Percentiles rank a stretch among this genome's conserved stretches.
phyloP scores from a whole-genome alignment of 2,113 vertebrate species.

The Ivindomyrus marchei region DNA sequence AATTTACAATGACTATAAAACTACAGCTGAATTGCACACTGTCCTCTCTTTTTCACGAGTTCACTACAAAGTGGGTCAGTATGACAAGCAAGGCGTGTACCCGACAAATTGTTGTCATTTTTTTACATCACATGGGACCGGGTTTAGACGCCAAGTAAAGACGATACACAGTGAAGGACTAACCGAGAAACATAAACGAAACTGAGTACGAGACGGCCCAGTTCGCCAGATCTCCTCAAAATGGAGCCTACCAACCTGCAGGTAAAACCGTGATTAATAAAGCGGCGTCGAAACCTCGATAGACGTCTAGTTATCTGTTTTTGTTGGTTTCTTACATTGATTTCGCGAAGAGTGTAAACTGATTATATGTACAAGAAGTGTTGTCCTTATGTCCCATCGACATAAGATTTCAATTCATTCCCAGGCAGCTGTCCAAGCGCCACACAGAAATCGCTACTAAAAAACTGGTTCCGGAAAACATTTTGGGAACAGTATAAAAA shows the following conservation, averaged over 20 bases:
- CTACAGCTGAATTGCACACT: background rate
- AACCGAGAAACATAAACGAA: conserved; percentile 25
- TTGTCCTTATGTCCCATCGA: background rate
- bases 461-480: background rate
- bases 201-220: conserved; percentile 1
- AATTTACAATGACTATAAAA: background rate
- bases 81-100: conserved; percentile 10
- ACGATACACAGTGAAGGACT: conserved; percentile 46
- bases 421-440: background rate
- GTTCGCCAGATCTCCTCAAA: conserved; percentile 3
- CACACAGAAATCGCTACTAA: background rate
- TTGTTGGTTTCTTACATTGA: background rate
- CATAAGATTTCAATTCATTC: background rate
- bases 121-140: conserved; percentile 1
- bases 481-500: background rate
- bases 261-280: conserved; percentile 41
- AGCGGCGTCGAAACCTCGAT: background rate
- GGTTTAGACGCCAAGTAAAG: conserved; percentile 7
- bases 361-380: background rate
- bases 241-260: conserved; percentile 64
- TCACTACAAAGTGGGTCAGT: background rate
- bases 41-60: background rate
- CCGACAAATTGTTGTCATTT: conserved; percentile 39
- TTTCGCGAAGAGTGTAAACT: background rate
- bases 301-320: background rate